These are phyloP conservation scores for Trichoplax adhaerens DNA, from an alignment of 37 sponge, comb jelly and placozoan species.

Conservation along the genomic window DNA sequence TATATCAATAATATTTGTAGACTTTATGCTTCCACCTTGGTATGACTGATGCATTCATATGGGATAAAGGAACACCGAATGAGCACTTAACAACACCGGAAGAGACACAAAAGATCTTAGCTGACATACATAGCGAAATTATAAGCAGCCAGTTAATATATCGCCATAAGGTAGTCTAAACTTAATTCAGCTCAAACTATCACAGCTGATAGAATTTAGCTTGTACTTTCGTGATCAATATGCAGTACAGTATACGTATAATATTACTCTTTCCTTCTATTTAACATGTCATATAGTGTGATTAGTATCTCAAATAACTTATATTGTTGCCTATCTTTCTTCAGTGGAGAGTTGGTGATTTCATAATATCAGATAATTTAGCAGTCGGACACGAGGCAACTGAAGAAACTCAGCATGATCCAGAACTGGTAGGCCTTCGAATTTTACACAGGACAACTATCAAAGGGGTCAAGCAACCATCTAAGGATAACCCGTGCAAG, in stretches of 20 bases:
- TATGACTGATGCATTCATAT: slow-evolving; percentile 8
- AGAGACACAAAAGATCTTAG: slow-evolving; percentile 1
- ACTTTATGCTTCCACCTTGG: slow-evolving; percentile 14
- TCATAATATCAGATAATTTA: slow-evolving; percentile 21
- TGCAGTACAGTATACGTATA: too few relatives aligned
- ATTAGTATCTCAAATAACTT: too few relatives aligned
- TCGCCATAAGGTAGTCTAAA: too few relatives aligned
- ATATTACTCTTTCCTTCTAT: too few relatives aligned
- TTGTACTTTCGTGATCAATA: too few relatives aligned
- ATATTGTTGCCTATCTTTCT: neutral
- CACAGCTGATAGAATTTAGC: too few relatives aligned
- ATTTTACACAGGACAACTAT: slow-evolving; percentile 17
- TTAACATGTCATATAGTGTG: too few relatives aligned
- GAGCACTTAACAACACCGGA: neutral
- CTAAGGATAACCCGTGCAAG: neutral
- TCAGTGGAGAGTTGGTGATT: slow-evolving; percentile 19
- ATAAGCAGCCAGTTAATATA: neutral
- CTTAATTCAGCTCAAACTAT: too few relatives aligned
- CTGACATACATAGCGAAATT: slow-evolving; percentile 8
- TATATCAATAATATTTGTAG: neutral
- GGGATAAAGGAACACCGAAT: slow-evolving; percentile 7
- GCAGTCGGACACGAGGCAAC: slow-evolving; percentile 24
- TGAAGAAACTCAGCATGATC: slow-evolving; percentile 10
- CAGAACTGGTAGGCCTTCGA: slow-evolving; percentile 15
- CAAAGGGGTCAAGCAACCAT: slow-evolving; percentile 15